These are phyloP conservation scores for Rhinophrynus dorsalis DNA, from an alignment of 2,797 vertebrate species.

Conservation along the genomic window DNA sequence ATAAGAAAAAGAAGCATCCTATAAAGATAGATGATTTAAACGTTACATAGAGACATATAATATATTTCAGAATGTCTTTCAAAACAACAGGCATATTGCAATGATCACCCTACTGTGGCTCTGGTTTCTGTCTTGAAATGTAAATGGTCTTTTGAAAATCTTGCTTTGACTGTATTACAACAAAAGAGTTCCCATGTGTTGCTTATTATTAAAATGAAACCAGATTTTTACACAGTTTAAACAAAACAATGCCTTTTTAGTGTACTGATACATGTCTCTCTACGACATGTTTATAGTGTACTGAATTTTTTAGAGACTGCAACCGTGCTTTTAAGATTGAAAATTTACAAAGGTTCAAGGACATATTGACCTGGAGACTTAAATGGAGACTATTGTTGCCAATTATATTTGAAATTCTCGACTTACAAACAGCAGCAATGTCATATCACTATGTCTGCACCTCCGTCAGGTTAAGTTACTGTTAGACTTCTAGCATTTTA, in stretches of 20 bases:
- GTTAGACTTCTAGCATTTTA: too few species aligned
- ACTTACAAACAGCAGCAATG: too few species aligned
- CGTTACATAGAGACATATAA: constrained; percentile 11
- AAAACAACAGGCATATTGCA: constrained; percentile 30
- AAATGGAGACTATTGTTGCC: too few species aligned
- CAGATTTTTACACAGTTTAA: constrained; percentile 20
- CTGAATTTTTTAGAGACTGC: not conserved
- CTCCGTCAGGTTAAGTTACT: too few species aligned
- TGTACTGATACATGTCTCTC: not conserved
- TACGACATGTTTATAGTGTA: not conserved
- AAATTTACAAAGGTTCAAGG: too few species aligned
- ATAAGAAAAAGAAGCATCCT: constrained; percentile 14
- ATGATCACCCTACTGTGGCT: constrained; percentile 23
- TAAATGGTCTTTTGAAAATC: constrained; percentile 32
- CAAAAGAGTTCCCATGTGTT: constrained; percentile 39
- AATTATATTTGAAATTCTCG: too few species aligned
- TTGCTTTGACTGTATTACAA: constrained; percentile 25
- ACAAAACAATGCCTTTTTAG: constrained; percentile 16
- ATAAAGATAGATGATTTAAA: constrained; percentile 28
- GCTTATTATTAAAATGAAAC: constrained; percentile 33
- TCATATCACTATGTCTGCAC: too few species aligned
- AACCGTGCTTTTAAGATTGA: not conserved
- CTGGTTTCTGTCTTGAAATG: constrained; percentile 42
- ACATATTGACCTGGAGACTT: too few species aligned
- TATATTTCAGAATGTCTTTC: constrained; percentile 29